Evolutionary conservation across 1,140 invertebrate species (phyloP).

Genomic region (Drosophila trapezifrons): DNA sequence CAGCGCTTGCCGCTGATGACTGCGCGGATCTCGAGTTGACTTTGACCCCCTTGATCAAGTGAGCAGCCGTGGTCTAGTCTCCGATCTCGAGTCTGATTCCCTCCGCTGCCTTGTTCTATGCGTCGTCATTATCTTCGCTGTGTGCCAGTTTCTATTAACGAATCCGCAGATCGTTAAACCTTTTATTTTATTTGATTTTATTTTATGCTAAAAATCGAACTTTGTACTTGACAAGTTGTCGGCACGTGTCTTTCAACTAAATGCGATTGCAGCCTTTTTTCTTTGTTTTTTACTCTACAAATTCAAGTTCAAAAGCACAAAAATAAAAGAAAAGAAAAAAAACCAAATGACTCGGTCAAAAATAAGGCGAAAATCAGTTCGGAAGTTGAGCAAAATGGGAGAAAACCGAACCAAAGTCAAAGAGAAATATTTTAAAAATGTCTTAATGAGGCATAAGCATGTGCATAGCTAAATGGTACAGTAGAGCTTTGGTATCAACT

Average conservation of each 20-base stretch:
- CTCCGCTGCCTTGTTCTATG: constrained; percentile 38
- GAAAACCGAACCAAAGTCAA: constrained; percentile 29
- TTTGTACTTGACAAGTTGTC: constrained; percentile 36
- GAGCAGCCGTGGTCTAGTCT: constrained; percentile 64
- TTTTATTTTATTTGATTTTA: constrained; percentile 38
- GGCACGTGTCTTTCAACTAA: constrained; percentile 48
- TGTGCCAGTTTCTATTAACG: constrained; percentile 44
- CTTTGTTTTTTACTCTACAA: constrained; percentile 23
- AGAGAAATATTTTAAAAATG: constrained; percentile 43
- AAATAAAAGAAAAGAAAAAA: constrained; percentile 16
- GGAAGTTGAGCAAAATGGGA: constrained; percentile 32
- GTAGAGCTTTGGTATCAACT: background rate
- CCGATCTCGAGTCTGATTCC: constrained; percentile 20
- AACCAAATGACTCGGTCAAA: constrained; percentile 35
- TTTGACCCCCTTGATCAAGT: constrained; percentile 69
- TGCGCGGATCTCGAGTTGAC: constrained; percentile 65
- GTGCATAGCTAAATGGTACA: constrained; percentile 40
- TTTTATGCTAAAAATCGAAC: constrained; percentile 41
- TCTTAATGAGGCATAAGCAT: constrained; percentile 34
- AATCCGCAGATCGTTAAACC: constrained; percentile 25
- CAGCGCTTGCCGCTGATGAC: constrained; percentile 60
- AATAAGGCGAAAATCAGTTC: constrained; percentile 36
- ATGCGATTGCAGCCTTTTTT: constrained; percentile 32
- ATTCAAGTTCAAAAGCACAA: constrained; percentile 48
- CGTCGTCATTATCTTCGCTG: constrained; percentile 35